Evolutionary conservation across 2,797 vertebrate species (phyloP).

Genomic region (Clarias pachynema): DNA sequence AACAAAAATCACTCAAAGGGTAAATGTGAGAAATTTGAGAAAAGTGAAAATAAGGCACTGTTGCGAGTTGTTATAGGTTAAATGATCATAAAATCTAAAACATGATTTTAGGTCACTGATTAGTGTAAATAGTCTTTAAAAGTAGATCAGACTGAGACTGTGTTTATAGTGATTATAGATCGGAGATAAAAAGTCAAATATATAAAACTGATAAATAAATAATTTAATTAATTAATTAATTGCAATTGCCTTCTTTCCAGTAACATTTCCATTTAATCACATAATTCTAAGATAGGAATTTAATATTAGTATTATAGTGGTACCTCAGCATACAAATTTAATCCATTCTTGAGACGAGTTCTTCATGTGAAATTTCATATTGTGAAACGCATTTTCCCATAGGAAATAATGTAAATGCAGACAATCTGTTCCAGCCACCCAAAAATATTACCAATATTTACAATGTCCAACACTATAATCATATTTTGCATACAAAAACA

Average conservation of each 20-base stretch:
- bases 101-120: background rate
- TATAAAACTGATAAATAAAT: background rate
- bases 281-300: background rate
- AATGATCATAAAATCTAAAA: background rate
- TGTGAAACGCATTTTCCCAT: too few species aligned
- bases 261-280: background rate
- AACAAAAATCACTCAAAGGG: background rate
- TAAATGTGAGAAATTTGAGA: background rate
- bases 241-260: background rate
- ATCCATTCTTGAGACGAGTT: too few species aligned
- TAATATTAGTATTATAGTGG: background rate
- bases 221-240: background rate
- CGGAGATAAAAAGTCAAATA: background rate
- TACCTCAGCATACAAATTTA: too few species aligned
- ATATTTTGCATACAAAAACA: too few species aligned
- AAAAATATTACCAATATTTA: too few species aligned
- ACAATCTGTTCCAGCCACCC: too few species aligned
- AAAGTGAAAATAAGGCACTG: background rate
- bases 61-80: background rate
- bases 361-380: too few species aligned
- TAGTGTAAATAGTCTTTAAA: background rate
- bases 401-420: too few species aligned
- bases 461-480: too few species aligned
- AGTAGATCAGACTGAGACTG: background rate
- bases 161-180: background rate